A percentile compares a stretch with the other conserved stretches of the same genome.
phyloP scores from a whole-genome alignment of 2,797 vertebrate species.

The Heterohyrax brucei region DNA sequence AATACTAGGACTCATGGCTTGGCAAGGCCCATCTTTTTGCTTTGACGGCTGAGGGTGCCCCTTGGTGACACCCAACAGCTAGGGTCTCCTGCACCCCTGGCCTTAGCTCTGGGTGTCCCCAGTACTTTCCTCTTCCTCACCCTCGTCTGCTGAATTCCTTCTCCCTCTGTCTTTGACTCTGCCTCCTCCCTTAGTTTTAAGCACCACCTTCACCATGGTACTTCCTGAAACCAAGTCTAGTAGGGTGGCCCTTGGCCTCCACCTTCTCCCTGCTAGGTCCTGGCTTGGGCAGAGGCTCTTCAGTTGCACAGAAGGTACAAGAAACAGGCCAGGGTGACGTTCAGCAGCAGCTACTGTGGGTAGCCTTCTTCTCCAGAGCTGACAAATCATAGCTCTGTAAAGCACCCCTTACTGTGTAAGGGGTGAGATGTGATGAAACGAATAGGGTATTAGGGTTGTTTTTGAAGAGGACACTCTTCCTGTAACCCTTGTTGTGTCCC shows the following conservation, averaged over 20 bases:
- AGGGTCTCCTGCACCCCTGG: background rate
- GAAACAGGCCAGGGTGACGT: background rate
- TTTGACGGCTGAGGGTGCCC: background rate
- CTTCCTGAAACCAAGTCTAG: background rate
- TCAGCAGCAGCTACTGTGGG: background rate
- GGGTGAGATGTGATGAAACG: background rate
- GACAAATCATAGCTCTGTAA: too few relatives aligned
- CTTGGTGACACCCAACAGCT: too few relatives aligned
- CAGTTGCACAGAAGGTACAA: background rate
- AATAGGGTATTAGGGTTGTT: background rate
- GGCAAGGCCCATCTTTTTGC: background rate
- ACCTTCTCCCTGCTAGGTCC: background rate
- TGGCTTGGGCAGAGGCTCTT: background rate
- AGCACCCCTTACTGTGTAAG: background rate
- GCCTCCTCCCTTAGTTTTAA: background rate
- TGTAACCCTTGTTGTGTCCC: background rate
- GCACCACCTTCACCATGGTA: background rate
- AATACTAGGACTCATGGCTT: accelerated
- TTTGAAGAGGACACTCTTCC: background rate
- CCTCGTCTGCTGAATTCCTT: background rate
- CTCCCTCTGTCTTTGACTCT: too few relatives aligned
- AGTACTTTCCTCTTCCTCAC: accelerated
- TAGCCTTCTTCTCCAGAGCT: background rate
- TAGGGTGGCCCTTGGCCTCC: too few relatives aligned
- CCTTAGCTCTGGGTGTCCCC: background rate